Evolutionary conservation across 1,140 invertebrate species (phyloP).

Genomic region (Calliopsis andreniformis): DNA sequence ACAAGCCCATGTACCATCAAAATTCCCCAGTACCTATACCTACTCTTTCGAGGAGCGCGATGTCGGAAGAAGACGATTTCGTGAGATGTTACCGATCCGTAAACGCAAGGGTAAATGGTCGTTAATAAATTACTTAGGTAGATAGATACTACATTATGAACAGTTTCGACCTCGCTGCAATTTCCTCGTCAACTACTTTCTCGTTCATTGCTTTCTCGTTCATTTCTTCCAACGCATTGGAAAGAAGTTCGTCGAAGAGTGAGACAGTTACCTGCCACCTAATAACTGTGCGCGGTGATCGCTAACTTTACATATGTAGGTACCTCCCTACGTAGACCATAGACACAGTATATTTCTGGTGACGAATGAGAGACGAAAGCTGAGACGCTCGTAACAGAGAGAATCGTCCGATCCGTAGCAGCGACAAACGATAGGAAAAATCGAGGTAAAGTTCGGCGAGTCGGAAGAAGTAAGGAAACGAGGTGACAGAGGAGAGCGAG

Average conservation of each 20-base stretch:
- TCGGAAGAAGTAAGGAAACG: neutral
- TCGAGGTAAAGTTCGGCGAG: neutral
- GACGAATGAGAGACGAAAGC: too few species aligned
- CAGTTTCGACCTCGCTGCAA: conserved; percentile 5
- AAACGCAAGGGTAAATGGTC: conserved; percentile 49
- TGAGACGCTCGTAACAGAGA: too few species aligned
- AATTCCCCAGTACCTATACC: conserved; percentile 59
- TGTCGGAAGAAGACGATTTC: conserved; percentile 42
- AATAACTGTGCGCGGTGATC: conserved; percentile 55
- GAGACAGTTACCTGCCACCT: conserved; percentile 53
- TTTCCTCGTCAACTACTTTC: too few species aligned
- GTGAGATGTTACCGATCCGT: conserved; percentile 36
- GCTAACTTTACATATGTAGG: conserved; percentile 52
- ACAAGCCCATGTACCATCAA: conserved; percentile 47
- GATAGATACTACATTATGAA: conserved; percentile 43
- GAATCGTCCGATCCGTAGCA: too few species aligned
- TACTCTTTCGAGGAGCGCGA: conserved; percentile 51
- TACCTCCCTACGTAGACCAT: neutral
- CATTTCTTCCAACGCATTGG: too few species aligned
- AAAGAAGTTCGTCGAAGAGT: conserved; percentile 54
- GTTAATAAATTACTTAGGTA: conserved; percentile 59
- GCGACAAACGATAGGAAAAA: neutral
- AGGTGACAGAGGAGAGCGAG: neutral
- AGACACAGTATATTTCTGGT: neutral
- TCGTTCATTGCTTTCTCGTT: too few species aligned